These are phyloP conservation scores for Trimorus sp. DNA, from an alignment of 2,888 invertebrate genomes.

Conservation along the genomic window DNA sequence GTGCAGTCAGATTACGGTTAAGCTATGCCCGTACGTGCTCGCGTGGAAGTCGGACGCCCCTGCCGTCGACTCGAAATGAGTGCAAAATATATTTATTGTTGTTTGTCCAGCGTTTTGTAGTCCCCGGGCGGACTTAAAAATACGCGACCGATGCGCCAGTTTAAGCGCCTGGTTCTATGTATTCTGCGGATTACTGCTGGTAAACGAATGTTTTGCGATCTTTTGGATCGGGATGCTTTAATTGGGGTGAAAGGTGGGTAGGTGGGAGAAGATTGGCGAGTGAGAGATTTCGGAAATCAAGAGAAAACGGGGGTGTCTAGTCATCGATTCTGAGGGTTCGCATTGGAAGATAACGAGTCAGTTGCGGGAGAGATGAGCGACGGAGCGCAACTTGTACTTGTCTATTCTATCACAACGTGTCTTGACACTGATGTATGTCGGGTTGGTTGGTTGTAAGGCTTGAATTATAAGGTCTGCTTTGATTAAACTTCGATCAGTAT, in stretches of 20 bases:
- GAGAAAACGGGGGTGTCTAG: too few species aligned
- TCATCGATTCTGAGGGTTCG: too few species aligned
- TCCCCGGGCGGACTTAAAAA: conserved; percentile 53
- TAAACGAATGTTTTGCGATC: conserved; percentile 37
- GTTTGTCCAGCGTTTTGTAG: conserved; percentile 79
- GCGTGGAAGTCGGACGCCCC: conserved; percentile 76
- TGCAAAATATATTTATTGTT: conserved; percentile 82
- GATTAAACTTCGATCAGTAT: too few species aligned
- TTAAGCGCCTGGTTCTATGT: conserved; percentile 45
- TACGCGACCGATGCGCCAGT: conserved; percentile 55
- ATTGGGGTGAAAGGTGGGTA: not conserved
- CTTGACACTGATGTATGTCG: too few species aligned
- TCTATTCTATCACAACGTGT: too few species aligned
- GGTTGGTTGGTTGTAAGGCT: too few species aligned
- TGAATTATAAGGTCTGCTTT: too few species aligned
- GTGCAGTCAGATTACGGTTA: conserved; percentile 81
- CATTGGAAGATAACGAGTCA: too few species aligned
- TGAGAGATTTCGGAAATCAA: too few species aligned
- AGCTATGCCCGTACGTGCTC: conserved; percentile 82
- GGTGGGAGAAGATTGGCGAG: too few species aligned
- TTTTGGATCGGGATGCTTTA: not conserved
- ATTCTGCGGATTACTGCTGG: conserved; percentile 45
- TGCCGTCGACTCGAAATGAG: conserved; percentile 72
- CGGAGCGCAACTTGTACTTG: too few species aligned
- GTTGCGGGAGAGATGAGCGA: too few species aligned